Conservation (phyloP, 2,797 vertebrate genomes). For the Falco rusticolus region DNA sequence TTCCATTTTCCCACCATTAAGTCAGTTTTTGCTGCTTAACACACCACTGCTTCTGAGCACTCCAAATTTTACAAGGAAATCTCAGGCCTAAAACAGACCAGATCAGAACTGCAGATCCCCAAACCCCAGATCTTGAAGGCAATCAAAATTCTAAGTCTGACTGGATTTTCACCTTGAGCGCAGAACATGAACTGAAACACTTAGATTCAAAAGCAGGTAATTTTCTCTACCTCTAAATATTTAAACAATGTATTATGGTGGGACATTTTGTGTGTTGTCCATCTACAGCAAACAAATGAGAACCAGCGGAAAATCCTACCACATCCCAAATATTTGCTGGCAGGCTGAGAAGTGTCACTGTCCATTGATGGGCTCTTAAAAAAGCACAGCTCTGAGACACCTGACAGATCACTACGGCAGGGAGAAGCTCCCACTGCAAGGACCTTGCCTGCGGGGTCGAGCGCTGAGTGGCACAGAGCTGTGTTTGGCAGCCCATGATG, state of each 20-base stretch:
- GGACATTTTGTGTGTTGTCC: neutral
- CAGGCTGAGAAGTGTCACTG: neutral
- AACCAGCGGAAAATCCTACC: neutral
- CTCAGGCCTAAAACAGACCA: neutral
- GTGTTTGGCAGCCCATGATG: rapidly evolving
- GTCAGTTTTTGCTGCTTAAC: neutral
- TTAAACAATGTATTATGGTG: neutral
- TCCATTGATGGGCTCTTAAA: neutral
- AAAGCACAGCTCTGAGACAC: neutral
- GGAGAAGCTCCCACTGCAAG: neutral
- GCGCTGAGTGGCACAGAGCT: neutral
- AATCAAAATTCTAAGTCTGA: neutral
- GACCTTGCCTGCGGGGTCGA: neutral
- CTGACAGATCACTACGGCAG: rapidly evolving
- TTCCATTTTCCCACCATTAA: neutral
- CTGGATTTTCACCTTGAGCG: neutral
- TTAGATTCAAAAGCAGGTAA: neutral
- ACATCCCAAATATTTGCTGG: neutral
- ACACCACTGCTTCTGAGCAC: neutral
- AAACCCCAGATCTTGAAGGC: neutral
- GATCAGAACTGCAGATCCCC: neutral
- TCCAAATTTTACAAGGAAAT: neutral
- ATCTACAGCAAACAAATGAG: neutral
- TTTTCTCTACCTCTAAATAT: neutral
- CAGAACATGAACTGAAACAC: neutral